These are phyloP conservation scores for Rhipidura dahli DNA, from an alignment of 2,113 vertebrate species.

Conservation along the genomic window DNA sequence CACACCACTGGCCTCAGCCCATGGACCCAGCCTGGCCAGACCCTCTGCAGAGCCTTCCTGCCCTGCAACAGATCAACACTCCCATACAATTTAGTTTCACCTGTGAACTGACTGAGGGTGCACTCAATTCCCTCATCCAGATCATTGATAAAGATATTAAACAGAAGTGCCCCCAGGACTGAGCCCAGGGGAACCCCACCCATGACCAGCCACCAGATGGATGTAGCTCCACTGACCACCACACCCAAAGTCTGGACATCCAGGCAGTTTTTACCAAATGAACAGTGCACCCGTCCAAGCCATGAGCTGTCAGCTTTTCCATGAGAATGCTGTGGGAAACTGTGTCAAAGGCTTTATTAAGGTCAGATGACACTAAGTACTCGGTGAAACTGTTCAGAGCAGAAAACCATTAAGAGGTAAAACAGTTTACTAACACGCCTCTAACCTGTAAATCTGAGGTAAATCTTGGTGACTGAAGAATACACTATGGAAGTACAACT, in stretches of 20 bases:
- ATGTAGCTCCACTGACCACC: neutral
- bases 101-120: neutral
- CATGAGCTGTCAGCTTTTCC: neutral
- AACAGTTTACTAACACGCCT: neutral
- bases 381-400: neutral
- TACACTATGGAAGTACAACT: neutral
- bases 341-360: neutral
- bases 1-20: neutral
- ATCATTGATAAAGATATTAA: neutral
- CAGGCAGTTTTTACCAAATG: neutral
- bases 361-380: neutral
- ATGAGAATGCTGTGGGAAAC: neutral
- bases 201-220: rapidly evolving
- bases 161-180: neutral
- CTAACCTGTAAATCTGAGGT: neutral
- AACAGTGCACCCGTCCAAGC: neutral
- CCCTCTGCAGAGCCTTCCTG: neutral
- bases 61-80: neutral
- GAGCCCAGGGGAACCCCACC: neutral
- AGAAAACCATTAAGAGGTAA: neutral
- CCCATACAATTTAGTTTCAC: neutral
- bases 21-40: neutral
- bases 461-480: neutral
- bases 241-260: neutral
- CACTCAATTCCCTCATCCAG: neutral